Evolutionary conservation across 1,140 invertebrate genomes (phyloP), one percentile per base, ranked within the genome.

Genomic region (Caenorhabditis inopinata): DNA sequence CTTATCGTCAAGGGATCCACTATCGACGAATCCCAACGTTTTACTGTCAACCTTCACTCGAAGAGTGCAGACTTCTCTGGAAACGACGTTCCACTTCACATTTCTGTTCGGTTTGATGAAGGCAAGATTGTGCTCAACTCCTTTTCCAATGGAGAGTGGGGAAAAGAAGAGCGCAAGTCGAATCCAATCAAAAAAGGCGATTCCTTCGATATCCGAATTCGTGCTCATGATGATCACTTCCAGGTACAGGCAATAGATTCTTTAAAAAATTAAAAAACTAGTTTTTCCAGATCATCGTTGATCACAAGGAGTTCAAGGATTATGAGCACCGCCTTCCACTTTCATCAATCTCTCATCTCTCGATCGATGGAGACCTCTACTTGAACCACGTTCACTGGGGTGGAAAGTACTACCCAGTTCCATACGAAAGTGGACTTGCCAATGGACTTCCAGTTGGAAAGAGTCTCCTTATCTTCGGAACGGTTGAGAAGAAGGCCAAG

Each of bases 251-350:
- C n/a, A n/a, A n/a, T n/a, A n/a, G n/a, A n/a, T n/a, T n/a, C n/a
- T n/a, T n/a, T n/a, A n/a, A n/a, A n/a, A n/a, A n/a, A n/a, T n/a
- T n/a, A n/a, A n/a, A n/a, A n/a, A n/a, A n/a, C n/a, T n/a, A n/a
- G n/a, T n/a, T n/a, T n/a, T 35, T 78, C 5, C 48, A 79, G 68
- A 73, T 83, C 75, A 80, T 80, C 38, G 49, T 83, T 32, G 76
- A 85, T 80, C 87, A 88, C 47, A 87, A 87, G 80, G 86, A 87
- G 74, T 87, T 87, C 83, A 88, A 87, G 78, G 85, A 85, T 45
- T 87, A 85, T 85, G 85, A 87, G 49, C 84, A 87, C 79, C 87
- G 86, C 74, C 76, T 88, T 12, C 86, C 86, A 12, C 62, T 87
- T n/a, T 74, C 42, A 42, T 79, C 78, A 9, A 80, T 87, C 79